Conservation (phyloP, 2,113 vertebrate species). For the Ceyx melanurus region DNA sequence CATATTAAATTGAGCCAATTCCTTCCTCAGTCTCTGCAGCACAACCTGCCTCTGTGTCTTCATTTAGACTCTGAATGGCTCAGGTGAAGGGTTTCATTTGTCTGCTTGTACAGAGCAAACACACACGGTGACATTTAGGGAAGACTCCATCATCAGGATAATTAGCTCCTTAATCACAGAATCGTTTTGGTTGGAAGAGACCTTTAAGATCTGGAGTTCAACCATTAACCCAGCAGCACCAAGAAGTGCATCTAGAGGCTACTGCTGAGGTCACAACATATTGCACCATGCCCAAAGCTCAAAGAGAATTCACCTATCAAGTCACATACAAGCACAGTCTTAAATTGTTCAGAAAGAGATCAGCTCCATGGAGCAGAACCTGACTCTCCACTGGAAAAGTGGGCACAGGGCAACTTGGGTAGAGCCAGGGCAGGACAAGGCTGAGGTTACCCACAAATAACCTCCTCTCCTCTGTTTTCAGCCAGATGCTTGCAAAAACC, state of each 20-base stretch:
- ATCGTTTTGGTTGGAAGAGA: background rate
- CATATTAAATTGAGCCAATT: background rate
- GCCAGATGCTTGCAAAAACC: background rate
- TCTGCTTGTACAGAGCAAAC: background rate
- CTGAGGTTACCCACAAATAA: background rate
- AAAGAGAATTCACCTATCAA: background rate
- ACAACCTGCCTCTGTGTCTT: background rate
- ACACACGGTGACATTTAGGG: background rate
- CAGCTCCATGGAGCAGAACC: accelerated
- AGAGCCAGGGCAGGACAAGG: background rate
- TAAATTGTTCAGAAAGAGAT: background rate
- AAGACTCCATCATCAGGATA: background rate
- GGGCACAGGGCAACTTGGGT: accelerated
- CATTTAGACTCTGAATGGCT: background rate
- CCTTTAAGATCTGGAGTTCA: background rate
- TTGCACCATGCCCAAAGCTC: background rate
- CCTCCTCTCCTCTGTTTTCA: background rate
- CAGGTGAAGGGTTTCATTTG: background rate
- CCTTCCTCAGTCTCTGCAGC: background rate
- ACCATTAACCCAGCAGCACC: background rate
- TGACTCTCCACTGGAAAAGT: accelerated
- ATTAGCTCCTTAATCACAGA: background rate
- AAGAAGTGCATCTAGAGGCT: background rate
- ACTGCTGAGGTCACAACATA: background rate
- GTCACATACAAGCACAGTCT: background rate